Base-by-base conservation (phyloP, 1,140 invertebrate genomes). In the Aradophagus sp. region DNA sequence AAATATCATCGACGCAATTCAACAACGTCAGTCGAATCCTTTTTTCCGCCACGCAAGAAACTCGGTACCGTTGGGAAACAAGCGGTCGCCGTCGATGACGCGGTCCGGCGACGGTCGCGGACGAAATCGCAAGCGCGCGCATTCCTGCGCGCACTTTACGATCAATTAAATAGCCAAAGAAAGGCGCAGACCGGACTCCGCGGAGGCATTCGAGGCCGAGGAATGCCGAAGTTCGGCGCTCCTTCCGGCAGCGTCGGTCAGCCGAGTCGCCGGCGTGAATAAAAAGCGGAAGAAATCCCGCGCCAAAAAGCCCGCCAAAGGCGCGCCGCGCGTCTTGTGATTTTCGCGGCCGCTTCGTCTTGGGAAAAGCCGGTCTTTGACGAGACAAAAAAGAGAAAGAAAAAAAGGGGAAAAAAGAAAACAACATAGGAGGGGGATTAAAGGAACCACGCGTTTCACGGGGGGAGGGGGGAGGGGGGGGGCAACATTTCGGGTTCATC, bases 81-180 rank as follows among this genome's bases (percentile, higher is more conserved):
- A n/a, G n/a, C 41, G 27, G 19, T n/a, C n/a, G n/a, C 2, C 8
- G 17, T 31, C 11, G 31, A 34, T 48, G 32, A 48, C 32, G 19
- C 15, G 13, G 20, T 4, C 20, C 29, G 31, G 8, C 11, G 20
- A 8, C 13, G 20, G 20, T 34, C 29, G 31, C 13, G 17, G 20
- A 8, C 13, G 13, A 45, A 45, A 31, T 17, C n/a, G 42, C 42
- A 5, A 45, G 12, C 42, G 15, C 41, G 41, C 42, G 42, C 27
- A 45, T 45, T 45, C 42, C 29, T 19, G 7, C 16, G 44, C 44
- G 31, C 35, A 48, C 44, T 48, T 48, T 23, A 48, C 29, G 19
- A 16, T 35, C 44, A 48, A 48, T 48, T 48, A 48, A 48, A 48
- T n/a, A 34, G 31, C 16, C 44, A 48, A 48, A 20, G 44, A 32